Conservation (phyloP, 2,113 vertebrate species). For the Ochotona curzoniae region DNA sequence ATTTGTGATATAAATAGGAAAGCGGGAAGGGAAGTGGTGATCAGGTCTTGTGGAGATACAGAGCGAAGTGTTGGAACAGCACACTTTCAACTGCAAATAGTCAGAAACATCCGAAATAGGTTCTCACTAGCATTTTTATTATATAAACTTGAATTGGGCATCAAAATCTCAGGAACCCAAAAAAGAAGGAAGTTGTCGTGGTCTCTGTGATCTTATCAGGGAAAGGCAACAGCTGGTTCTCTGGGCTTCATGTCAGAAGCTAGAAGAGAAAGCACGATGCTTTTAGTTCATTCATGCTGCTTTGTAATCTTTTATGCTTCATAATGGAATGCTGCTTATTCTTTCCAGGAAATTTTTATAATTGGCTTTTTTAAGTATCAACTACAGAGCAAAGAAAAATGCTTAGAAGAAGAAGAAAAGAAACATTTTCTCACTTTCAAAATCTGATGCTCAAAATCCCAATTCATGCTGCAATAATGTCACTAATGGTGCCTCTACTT, state of each 20-base stretch:
- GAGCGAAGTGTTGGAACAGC: not conserved
- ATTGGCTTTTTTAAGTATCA: conserved; percentile 68
- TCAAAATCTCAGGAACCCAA: not conserved
- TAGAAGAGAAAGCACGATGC: not conserved
- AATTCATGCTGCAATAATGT: conserved; percentile 32
- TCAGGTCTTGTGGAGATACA: not conserved
- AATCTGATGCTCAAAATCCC: not conserved
- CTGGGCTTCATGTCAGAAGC: not conserved
- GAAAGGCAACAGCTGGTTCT: conserved; percentile 10
- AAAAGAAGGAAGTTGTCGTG: not conserved
- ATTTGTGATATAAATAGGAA: conserved; percentile 52
- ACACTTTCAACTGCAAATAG: conserved; percentile 5
- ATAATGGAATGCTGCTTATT: conserved; percentile 61
- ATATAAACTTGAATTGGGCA: conserved; percentile 31
- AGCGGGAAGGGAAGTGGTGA: not conserved
- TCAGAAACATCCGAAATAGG: conserved; percentile 53
- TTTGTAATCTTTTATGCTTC: conserved; percentile 53
- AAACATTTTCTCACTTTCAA: conserved; percentile 53
- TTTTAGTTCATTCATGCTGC: not conserved
- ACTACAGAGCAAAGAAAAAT: not conserved
- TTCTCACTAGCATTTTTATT: conserved; percentile 49
- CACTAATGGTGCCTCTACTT: conserved; percentile 17
- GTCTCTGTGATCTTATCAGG: conserved; percentile 3
- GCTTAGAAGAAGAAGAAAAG: not conserved
- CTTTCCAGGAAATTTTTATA: conserved; percentile 68